Conservation (phyloP, 2,113 vertebrate genomes). For the Cyphomyrus discorhynchus region DNA sequence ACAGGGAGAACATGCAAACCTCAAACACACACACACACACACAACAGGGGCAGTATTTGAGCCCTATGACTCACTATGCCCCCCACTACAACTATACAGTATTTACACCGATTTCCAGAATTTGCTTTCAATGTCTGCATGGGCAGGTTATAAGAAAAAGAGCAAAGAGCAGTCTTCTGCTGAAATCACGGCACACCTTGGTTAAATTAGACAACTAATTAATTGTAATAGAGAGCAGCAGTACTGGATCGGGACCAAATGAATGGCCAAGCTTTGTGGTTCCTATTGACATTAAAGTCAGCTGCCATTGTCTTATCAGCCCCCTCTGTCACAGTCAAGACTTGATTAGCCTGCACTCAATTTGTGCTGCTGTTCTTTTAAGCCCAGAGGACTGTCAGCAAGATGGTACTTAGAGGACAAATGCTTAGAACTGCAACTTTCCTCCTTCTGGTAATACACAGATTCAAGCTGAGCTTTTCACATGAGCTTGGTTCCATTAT, state of each 20-base stretch:
- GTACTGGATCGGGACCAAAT: background rate
- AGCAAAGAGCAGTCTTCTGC: background rate
- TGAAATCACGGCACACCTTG: background rate
- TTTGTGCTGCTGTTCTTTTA: conserved; percentile 28
- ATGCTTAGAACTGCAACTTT: conserved; percentile 31
- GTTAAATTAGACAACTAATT: background rate
- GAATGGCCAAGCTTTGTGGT: background rate
- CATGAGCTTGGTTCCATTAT: conserved; percentile 6
- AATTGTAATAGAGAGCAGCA: background rate
- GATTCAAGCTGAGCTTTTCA: conserved; percentile 21
- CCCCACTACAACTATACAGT: background rate
- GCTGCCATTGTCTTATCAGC: background rate
- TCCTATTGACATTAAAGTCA: background rate
- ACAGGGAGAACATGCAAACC: background rate
- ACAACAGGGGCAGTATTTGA: background rate
- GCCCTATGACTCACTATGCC: background rate
- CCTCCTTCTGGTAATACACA: conserved; percentile 46
- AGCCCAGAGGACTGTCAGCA: conserved; percentile 28
- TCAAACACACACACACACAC: background rate
- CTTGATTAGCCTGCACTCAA: conserved; percentile 41
- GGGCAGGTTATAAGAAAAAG: background rate
- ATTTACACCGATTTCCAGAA: background rate
- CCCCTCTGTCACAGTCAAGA: conserved; percentile 22
- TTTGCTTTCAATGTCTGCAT: background rate
- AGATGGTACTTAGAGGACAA: conserved; percentile 44